Base-by-base conservation (phyloP, 1,140 invertebrate genomes). In the Drosophila murphyi region DNA sequence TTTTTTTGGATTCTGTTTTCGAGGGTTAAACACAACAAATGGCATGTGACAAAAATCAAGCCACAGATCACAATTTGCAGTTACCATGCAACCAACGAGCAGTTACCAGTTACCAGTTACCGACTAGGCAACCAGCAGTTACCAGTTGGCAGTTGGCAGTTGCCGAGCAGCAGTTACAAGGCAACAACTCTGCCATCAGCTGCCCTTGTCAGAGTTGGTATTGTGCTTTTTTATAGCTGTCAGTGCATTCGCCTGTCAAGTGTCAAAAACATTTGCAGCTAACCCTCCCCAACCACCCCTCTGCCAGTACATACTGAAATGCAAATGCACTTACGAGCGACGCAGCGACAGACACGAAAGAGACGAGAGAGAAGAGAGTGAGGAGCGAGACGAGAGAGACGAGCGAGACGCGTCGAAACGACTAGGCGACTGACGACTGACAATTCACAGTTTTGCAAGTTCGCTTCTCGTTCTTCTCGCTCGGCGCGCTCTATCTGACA, bases 241-340 rank as follows among this genome's bases (percentile, higher is more conserved):
- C 83, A 88, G 72, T 89, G 73, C 78, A 67, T 81, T 20, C 69
- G 80, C 70, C 80, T 83, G 85, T 88, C 83, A 88, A 83, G 85
- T 88, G 83, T 88, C 83, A 88, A 74, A 88, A 88, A 70, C 80
- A 87, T 87, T 83, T 82, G 70, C 76, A 88, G 61, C 78, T 61
- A 76, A 50, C 61, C 60, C 72, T 41, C 54, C 87, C 20, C 20
- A 20, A 0, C 20, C 20, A 20, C 20, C 20, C 20, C 20, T 20
- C 20, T 20, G 20, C 20, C 20, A 1, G 0, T 1, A 20, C 20
- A 20, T 20, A 20, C 20, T 20, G 20, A 87, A 82, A 86, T 82
- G 82, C 76, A 82, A 88, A 88, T 87, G 83, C 83, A 88, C 80
- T 86, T 86, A 82, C 82, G 51, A 81, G 39, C 32, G 32, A 34